Conservation (phyloP, 2,888 invertebrate species). For the Trissonchulus sp. region DNA sequence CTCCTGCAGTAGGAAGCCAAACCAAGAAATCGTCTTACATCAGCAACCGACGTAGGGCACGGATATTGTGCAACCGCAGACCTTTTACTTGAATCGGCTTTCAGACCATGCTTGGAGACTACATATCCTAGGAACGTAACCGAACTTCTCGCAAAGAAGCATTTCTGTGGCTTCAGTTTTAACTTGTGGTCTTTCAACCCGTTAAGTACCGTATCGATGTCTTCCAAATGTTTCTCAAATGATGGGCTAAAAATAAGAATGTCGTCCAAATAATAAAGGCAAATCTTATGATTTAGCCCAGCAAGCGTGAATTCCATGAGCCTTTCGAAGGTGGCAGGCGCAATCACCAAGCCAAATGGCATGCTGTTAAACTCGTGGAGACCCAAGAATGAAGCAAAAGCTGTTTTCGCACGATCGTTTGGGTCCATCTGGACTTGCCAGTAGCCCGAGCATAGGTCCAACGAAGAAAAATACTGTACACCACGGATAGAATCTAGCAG, state of each 20-base stretch:
- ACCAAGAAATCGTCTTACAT: not conserved
- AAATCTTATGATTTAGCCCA: too few relatives aligned
- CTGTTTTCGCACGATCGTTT: constrained; percentile 29
- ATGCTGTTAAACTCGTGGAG: too few relatives aligned
- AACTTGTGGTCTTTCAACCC: not conserved
- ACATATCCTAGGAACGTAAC: constrained; percentile 19
- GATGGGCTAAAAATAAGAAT: constrained; percentile 3
- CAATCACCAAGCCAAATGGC: too few relatives aligned
- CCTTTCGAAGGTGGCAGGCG: too few relatives aligned
- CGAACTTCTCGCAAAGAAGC: not conserved
- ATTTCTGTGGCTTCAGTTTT: not conserved
- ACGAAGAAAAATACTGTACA: constrained; percentile 7
- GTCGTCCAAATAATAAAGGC: constrained; percentile 29
- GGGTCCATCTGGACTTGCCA: constrained; percentile 28
- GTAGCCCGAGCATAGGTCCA: constrained; percentile 29
- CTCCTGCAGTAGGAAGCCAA: not conserved
- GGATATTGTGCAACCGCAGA: not conserved
- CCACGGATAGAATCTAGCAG: not conserved
- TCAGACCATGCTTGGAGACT: not conserved
- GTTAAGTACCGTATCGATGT: not conserved
- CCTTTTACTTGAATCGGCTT: not conserved
- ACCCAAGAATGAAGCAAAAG: too few relatives aligned
- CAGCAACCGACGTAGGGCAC: not conserved
- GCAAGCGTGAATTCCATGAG: too few relatives aligned
- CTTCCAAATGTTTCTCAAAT: not conserved